Percentiles rank a stretch among this genome's conserved stretches.
phyloP scores from a whole-genome alignment of 1,140 invertebrate genomes.

The Dreissena rostriformis region DNA sequence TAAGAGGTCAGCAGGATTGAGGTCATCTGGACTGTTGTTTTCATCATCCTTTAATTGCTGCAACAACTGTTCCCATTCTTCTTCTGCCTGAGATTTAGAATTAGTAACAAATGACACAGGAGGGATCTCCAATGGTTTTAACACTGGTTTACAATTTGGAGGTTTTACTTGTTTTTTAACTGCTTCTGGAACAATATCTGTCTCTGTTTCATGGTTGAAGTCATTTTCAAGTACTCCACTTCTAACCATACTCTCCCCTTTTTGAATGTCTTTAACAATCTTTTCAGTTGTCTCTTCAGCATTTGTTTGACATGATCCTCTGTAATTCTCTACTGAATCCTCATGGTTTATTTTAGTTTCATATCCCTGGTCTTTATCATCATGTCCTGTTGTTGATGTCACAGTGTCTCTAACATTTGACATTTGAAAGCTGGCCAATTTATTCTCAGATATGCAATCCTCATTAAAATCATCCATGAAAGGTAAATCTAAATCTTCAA shows the following conservation, averaged over 20 bases:
- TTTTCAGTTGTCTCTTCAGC: background rate
- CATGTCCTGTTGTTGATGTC: background rate
- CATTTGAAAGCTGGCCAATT: constrained; percentile 39
- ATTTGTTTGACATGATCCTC: too few relatives aligned
- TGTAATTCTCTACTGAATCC: background rate
- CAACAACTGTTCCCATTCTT: constrained; percentile 48
- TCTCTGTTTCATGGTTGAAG: background rate
- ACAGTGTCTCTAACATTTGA: constrained; percentile 20
- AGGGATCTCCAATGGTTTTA: constrained; percentile 55
- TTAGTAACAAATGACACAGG: constrained; percentile 19
- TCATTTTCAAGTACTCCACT: background rate
- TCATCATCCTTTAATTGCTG: constrained; percentile 54
- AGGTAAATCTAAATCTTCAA: constrained; percentile 50
- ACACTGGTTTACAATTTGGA: constrained; percentile 27
- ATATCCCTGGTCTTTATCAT: too few relatives aligned
- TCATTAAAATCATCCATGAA: constrained; percentile 53
- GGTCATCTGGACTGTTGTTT: constrained; percentile 48
- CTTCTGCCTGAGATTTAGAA: constrained; percentile 34
- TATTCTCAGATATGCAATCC: constrained; percentile 44
- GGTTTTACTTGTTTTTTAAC: background rate
- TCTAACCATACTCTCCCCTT: background rate
- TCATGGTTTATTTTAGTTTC: background rate
- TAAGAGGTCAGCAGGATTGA: constrained; percentile 47
- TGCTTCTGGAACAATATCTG: background rate
- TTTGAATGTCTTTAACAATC: background rate